These are phyloP conservation scores for Allobates femoralis DNA, from an alignment of 2,797 vertebrate species.

Conservation along the genomic window DNA sequence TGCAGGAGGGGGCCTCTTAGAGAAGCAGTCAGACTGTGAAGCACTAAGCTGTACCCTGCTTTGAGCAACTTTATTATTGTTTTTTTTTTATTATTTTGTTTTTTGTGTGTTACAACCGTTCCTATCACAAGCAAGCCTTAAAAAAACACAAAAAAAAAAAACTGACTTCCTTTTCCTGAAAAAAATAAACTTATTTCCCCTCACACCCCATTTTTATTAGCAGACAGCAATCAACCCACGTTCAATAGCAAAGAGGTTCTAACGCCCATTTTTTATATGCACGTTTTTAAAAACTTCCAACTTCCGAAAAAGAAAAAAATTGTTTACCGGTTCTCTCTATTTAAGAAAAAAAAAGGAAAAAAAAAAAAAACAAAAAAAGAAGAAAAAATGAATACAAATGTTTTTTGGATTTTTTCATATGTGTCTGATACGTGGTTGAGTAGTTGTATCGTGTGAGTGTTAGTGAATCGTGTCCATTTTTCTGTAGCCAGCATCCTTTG, in stretches of 20 bases:
- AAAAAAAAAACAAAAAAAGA: constrained; percentile 76
- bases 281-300: constrained; percentile 88
- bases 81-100: neutral
- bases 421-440: constrained; percentile 87
- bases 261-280: constrained; percentile 89
- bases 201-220: constrained; percentile 83
- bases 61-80: constrained; percentile 81
- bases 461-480: constrained; percentile 83
- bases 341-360: constrained; percentile 79
- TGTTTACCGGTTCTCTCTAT: constrained; percentile 90
- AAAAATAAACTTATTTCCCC: constrained; percentile 70
- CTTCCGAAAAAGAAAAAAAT: constrained; percentile 77
- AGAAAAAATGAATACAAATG: constrained; percentile 79
- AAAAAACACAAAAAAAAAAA: constrained; percentile 69
- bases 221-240: constrained; percentile 83
- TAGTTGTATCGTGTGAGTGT: constrained; percentile 86
- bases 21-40: constrained; percentile 86
- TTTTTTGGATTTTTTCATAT: constrained; percentile 84
- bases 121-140: constrained; percentile 92
- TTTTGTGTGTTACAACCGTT: constrained; percentile 78
- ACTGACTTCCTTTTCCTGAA: constrained; percentile 81
- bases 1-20: constrained; percentile 85
- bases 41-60: constrained; percentile 87
- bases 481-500: constrained; percentile 83
- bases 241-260: constrained; percentile 80